Percentiles rank a stretch among this genome's conserved stretches.
Conservation (phyloP, 1,140 invertebrate species). For the Pogonomyrmex californicus region DNA sequence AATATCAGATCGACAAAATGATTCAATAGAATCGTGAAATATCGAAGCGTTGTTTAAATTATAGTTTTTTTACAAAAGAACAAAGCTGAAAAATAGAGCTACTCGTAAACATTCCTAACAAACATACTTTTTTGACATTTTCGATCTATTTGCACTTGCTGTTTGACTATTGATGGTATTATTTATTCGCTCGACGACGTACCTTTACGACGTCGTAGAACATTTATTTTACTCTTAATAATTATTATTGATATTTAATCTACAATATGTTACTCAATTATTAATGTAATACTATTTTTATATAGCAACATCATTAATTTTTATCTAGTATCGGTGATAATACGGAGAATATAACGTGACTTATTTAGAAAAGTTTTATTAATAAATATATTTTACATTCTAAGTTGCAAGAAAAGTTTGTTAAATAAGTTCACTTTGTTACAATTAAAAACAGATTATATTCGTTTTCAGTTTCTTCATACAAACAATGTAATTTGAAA, state of each 20-base stretch:
- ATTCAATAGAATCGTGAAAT: conserved; percentile 8
- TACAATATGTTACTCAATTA: neutral
- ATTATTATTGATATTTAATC: too few relatives aligned
- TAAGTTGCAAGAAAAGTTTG: neutral
- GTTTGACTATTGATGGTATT: neutral
- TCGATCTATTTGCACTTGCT: conserved; percentile 20
- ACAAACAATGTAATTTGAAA: neutral
- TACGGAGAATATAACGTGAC: neutral
- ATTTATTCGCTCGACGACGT: neutral
- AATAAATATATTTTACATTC: neutral
- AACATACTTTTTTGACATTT: conserved; percentile 35
- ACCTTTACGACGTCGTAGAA: neutral
- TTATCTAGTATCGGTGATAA: neutral
- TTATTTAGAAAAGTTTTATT: neutral
- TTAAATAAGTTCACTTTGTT: neutral
- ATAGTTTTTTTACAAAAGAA: conserved; percentile 13
- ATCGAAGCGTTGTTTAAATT: conserved; percentile 53
- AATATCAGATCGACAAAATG: neutral
- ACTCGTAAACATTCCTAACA: conserved; percentile 30
- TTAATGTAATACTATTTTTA: neutral
- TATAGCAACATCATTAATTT: neutral
- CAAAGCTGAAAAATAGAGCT: conserved; percentile 4
- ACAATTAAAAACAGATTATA: neutral
- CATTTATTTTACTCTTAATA: neutral
- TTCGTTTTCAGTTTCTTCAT: neutral